Conservation (phyloP, 2,888 invertebrate species). For the Crocallis elinguaria region DNA sequence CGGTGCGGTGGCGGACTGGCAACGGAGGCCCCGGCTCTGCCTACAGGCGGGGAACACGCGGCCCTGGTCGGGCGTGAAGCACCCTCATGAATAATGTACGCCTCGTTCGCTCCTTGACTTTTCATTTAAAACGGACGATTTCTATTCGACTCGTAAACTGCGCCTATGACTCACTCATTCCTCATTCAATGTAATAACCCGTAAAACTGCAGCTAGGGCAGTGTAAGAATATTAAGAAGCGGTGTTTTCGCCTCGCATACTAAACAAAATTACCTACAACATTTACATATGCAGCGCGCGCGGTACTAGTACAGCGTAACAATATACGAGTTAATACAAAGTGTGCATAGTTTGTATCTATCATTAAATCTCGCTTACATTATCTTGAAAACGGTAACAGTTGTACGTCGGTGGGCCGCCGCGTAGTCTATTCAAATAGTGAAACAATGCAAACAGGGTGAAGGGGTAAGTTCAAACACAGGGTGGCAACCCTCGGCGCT, state of each 20-base stretch:
- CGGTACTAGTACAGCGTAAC: constrained; percentile 17
- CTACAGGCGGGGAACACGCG: constrained; percentile 32
- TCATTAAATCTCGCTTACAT: constrained; percentile 76
- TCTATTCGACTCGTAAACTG: constrained; percentile 81
- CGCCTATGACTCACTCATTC: constrained; percentile 82
- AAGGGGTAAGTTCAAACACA: constrained; percentile 72
- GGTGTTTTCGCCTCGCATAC: constrained; percentile 62
- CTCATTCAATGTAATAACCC: constrained; percentile 79
- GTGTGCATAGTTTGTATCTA: constrained; percentile 56
- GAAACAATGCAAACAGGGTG: constrained; percentile 78
- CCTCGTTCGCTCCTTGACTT: constrained; percentile 79
- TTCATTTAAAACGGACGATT: constrained; percentile 82
- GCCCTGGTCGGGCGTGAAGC: constrained; percentile 67
- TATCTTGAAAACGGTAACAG: constrained; percentile 78
- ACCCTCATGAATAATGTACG: constrained; percentile 81
- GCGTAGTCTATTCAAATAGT: constrained; percentile 74
- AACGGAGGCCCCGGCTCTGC: background rate
- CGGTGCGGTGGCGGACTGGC: constrained; percentile 15
- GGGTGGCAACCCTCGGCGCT: constrained; percentile 66
- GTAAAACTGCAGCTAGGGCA: constrained; percentile 77
- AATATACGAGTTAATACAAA: constrained; percentile 8
- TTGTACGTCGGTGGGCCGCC: constrained; percentile 66
- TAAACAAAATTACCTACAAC: constrained; percentile 46
- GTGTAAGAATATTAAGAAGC: constrained; percentile 74
- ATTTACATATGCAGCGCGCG: constrained; percentile 30